phyloP scores from a whole-genome alignment of 2,888 invertebrate genomes.

The Caenorhabditis uteleia region DNA sequence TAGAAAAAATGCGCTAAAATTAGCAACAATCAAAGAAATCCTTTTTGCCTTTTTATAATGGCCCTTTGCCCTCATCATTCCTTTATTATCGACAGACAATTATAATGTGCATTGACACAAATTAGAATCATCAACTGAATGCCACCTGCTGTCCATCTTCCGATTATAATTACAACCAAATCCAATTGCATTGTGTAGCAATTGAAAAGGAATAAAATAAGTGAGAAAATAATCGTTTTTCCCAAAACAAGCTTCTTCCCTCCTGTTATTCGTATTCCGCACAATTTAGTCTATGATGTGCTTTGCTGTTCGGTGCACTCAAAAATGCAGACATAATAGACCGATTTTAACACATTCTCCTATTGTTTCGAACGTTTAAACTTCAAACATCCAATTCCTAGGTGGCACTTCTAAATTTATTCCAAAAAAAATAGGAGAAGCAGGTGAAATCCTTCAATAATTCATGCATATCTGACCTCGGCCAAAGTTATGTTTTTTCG shows the following conservation, averaged over 20 bases:
- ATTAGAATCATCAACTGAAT: no score
- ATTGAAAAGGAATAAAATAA: background rate
- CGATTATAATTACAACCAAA: background rate
- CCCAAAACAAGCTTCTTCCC: no score
- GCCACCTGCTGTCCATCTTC: background rate
- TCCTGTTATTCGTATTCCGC: no score
- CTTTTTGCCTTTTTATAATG: background rate
- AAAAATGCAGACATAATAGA: background rate
- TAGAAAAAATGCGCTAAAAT: background rate
- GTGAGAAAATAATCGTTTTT: background rate
- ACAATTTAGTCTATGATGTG: background rate
- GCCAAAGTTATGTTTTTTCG: no score
- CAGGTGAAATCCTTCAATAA: no score
- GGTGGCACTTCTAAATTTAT: no score
- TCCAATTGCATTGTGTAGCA: background rate
- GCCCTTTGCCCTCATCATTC: background rate
- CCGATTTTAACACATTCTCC: constrained; percentile 1
- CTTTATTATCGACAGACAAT: background rate
- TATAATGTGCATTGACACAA: no score
- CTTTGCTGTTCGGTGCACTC: no score
- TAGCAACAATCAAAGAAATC: background rate
- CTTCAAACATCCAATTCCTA: no score
- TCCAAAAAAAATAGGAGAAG: constrained; percentile 5
- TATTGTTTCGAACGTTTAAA: no score
- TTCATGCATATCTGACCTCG: no score